Evolutionary conservation across 2,888 invertebrate species (phyloP), one percentile per base, ranked within the genome.

Genomic region (Parasteatoda lunata): DNA sequence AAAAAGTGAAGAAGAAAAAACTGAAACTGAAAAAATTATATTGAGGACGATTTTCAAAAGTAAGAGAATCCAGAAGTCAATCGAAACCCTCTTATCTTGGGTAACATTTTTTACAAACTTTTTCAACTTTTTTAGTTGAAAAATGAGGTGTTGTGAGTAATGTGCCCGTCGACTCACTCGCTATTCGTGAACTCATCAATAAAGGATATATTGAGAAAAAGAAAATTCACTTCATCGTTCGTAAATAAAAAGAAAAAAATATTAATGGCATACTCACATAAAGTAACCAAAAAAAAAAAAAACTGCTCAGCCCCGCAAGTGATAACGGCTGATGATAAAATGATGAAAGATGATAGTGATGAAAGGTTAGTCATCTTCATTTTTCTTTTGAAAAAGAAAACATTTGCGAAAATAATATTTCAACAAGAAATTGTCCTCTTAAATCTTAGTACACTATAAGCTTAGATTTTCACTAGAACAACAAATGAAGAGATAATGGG

Each of bases 311-410:
- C 64, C 59, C 64, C 8, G 48, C 13, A 54, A 65, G 15, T 65
- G 75, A 81, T 81, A 68, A 49, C 54, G 66, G 81, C 45, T 54
- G 75, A 81, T 81, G 81, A 81, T 81, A 75, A 81, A 81, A 81
- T 81, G 81, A 81, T 81, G 81, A 81, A 81, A 81, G 68, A 81
- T 81, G 81, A 81, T 81, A 81, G 49, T 54, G 59, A 11, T 75
- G 81, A 68, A 75, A 81, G 81, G 75, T 75, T 45, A 81, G 75
- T 54, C 59, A 81, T 81, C 73, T 81, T 81, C 69, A 80, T 80
- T 73, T 66, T 48, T 48, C 4, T 8, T 15, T 8, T 15, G n/a
- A 4, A 54, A 54, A 54, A 54, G 8, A 54, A 54, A 54, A 54
- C 13, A 54, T 54, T 13, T 54, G 13, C 8, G 54, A 13, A 11